These are phyloP conservation scores for Phalacrocorax aristotelis DNA, from an alignment of 2,113 vertebrate genomes.

Conservation along the genomic window DNA sequence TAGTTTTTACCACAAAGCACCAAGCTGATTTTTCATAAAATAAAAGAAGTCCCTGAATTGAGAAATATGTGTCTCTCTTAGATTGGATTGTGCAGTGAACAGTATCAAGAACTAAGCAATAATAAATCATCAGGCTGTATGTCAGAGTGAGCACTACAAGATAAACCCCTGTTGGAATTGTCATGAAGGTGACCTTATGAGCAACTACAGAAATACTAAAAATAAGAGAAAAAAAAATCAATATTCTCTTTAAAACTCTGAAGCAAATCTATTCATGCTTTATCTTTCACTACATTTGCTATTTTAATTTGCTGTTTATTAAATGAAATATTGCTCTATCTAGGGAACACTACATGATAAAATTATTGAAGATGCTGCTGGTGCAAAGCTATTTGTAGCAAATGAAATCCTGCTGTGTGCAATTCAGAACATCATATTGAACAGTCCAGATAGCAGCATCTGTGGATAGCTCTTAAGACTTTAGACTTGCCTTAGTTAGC, in stretches of 20 bases:
- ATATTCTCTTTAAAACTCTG: conserved; percentile 51
- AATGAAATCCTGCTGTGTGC: conserved; percentile 73
- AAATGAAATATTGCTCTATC: conserved; percentile 68
- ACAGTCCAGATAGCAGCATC: conserved; percentile 55
- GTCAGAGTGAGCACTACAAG: conserved; percentile 76
- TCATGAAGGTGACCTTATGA: conserved; percentile 82
- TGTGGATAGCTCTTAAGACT: conserved; percentile 57
- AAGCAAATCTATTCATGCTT: conserved; percentile 41
- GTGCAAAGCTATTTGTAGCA: conserved; percentile 73
- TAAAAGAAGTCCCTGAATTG: conserved; percentile 84
- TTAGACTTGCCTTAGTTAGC: conserved; percentile 59
- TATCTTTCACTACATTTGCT: conserved; percentile 45
- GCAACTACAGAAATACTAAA: conserved; percentile 46
- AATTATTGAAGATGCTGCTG: conserved; percentile 69
- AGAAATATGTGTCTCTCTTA: conserved; percentile 86
- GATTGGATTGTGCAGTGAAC: conserved; percentile 88
- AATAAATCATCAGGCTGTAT: conserved; percentile 82
- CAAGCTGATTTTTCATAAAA: conserved; percentile 81
- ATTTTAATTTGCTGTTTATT: conserved; percentile 72
- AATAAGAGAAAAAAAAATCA: conserved; percentile 23
- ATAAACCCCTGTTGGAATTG: conserved; percentile 76
- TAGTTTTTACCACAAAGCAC: conserved; percentile 68
- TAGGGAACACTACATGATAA: conserved; percentile 56
- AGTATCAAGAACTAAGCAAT: conserved; percentile 82
- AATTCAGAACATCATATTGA: conserved; percentile 71